Percentiles rank a stretch among this genome's conserved stretches.
Conservation (phyloP, 2,797 vertebrate species). For the Phyllotis vaccarum region DNA sequence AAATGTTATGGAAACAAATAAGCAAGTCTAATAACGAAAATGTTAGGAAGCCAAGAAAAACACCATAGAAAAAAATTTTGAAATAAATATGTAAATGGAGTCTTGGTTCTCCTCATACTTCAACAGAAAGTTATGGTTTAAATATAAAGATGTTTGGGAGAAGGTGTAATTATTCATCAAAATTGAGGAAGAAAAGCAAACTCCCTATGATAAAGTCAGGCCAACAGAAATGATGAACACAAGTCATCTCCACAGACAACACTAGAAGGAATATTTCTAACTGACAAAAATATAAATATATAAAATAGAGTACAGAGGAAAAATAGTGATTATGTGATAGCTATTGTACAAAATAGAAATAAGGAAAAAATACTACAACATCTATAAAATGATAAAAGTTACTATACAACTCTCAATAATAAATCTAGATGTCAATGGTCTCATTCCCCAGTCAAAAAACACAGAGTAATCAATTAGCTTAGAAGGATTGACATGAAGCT, state of each 20-base stretch:
- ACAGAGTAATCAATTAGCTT: neutral
- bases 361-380: neutral
- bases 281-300: neutral
- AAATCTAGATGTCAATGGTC: neutral
- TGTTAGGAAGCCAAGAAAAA: neutral
- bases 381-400: neutral
- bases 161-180: neutral
- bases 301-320: neutral
- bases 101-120: neutral
- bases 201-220: neutral
- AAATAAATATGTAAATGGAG: neutral
- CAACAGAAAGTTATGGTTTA: conserved; percentile 5
- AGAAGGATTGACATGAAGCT: no score
- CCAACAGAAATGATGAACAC: neutral
- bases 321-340: neutral
- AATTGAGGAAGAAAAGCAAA: neutral
- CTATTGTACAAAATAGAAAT: neutral
- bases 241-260: no score
- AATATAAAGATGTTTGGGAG: neutral
- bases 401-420: neutral
- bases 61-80: neutral
- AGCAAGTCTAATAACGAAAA: conserved; percentile 7
- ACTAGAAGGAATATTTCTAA: neutral
- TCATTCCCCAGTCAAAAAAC: neutral
- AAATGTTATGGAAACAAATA: neutral